Conservation (phyloP, 2,797 vertebrate species). For the Melanitta fusca region DNA sequence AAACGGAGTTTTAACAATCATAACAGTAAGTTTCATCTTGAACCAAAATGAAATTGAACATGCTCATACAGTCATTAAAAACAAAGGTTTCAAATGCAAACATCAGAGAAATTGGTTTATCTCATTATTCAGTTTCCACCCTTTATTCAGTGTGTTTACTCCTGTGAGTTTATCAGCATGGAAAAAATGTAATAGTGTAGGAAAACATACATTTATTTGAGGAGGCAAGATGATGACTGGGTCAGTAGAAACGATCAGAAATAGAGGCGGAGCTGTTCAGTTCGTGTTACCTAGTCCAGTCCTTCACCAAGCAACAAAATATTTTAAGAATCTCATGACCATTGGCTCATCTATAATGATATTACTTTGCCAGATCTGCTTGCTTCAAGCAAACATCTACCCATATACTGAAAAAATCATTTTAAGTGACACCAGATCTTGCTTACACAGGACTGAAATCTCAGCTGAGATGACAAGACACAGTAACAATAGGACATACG, state of each 20-base stretch:
- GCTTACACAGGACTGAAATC: neutral
- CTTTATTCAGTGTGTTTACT: neutral
- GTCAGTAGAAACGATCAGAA: neutral
- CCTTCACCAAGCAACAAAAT: neutral
- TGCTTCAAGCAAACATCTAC: neutral
- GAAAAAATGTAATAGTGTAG: neutral
- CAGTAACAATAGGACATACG: neutral
- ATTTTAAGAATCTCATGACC: neutral
- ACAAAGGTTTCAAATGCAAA: neutral
- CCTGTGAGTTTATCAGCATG: neutral
- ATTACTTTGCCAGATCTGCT: neutral
- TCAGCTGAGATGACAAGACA: neutral
- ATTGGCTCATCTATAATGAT: neutral
- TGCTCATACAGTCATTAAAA: neutral
- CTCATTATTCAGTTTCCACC: neutral
- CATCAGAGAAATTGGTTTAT: neutral
- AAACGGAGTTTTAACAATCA: neutral
- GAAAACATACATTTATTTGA: neutral
- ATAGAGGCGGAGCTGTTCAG: neutral
- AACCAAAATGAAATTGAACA: neutral
- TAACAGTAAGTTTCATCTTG: neutral
- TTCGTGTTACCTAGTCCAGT: neutral
- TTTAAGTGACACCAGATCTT: rapidly evolving
- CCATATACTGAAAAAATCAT: neutral
- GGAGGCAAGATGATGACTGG: neutral